Evolutionary conservation across 2,888 invertebrate genomes (phyloP), one percentile per base, ranked within the genome.

Genomic region (Pogonocherus hispidulus): DNA sequence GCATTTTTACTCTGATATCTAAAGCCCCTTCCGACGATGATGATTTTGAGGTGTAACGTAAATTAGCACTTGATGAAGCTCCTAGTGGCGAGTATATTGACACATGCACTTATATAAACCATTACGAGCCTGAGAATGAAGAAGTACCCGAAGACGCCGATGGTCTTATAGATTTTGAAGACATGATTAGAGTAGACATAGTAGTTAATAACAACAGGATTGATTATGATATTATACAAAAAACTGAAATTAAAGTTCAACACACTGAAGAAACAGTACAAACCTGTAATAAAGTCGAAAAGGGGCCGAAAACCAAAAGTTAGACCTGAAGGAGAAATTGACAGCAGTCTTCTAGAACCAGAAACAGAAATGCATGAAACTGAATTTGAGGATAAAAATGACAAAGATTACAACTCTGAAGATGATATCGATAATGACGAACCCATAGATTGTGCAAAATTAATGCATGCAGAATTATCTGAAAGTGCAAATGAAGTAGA

Each of bases 111-210:
- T 57, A 66, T 55, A 57, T 66, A 14, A 64, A 69, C 16, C 23
- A 60, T 46, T 51, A 55, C 23, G 74, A 74, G 57, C 59, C 65
- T 23, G 49, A 63, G 18, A 55, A 44, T 19, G 66, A 64, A n/a
- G 67, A 71, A 19, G 19, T 63, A 41, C 62, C 71, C 51, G 72
- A 73, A 67, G 66, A 72, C 49, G 63, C 70, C 6, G 73, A 75
- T 47, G 81, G 78, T 41, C 62, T 81, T 27, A 80, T 82, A 41
- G 82, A 82, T 68, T 82, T 81, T 69, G 82, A 82, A 55, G 82
- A 82, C 71, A 77, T 82, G 37, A 82, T 82, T 32, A 72, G 81
- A 41, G 82, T 82, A 4, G 82, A 82, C 72, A 79, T 82, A 62
- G 81, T 82, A 19, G 76, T 82, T 14, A 81, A 81, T 72, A 80